Percentiles rank a stretch among this genome's conserved stretches.
These are phyloP conservation scores for Lepus oiostolus DNA, from an alignment of 2,797 vertebrate species.

Conservation along the genomic window DNA sequence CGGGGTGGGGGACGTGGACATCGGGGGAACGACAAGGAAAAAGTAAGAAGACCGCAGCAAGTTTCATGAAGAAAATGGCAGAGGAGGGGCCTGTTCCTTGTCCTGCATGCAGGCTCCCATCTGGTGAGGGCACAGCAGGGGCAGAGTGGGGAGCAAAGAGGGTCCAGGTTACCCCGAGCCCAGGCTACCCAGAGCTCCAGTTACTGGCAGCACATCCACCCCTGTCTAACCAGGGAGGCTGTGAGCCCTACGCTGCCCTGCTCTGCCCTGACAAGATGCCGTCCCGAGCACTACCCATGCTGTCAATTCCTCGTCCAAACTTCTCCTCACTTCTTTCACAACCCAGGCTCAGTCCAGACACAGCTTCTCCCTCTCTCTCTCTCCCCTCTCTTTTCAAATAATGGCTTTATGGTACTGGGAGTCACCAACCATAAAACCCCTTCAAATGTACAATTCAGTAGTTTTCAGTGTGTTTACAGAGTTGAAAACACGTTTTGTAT, in stretches of 20 bases:
- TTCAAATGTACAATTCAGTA: background rate
- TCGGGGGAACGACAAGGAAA: too few relatives aligned
- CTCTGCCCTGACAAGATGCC: background rate
- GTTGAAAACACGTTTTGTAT: background rate
- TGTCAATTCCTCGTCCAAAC: background rate
- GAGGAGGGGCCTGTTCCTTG: background rate
- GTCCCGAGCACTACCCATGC: background rate
- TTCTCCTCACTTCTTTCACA: background rate
- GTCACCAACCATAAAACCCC: background rate
- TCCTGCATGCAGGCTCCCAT: background rate
- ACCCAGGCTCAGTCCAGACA: background rate
- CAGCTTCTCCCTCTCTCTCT: background rate
- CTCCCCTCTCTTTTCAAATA: background rate
- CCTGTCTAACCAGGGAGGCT: background rate
- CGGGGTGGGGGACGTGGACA: background rate
- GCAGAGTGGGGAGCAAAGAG: background rate
- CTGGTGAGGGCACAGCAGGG: background rate
- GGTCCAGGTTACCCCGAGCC: background rate
- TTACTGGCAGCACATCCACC: rapidly evolving
- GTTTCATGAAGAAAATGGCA: background rate
- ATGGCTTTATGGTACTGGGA: background rate
- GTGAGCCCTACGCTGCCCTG: rapidly evolving
- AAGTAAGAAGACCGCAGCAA: background rate
- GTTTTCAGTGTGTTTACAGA: background rate
- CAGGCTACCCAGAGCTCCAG: too few relatives aligned